Base-by-base conservation (phyloP, 2,797 vertebrate species). In the Eurystomus glaucurus region DNA sequence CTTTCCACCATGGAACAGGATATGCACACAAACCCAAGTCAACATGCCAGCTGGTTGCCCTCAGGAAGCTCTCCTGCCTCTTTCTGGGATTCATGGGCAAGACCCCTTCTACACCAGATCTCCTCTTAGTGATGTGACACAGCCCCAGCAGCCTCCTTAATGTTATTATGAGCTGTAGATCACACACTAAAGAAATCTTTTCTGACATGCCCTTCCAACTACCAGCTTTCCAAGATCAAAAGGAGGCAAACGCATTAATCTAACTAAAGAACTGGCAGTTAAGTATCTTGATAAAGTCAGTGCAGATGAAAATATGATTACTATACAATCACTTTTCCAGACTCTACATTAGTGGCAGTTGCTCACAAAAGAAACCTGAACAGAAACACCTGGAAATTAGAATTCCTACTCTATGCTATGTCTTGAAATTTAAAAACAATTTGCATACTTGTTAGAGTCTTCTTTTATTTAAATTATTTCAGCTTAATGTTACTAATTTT, bases 41-140 rank as follows among this genome's bases (percentile, higher is more conserved):
- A 78, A 7, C 0, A 0, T 14, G 21, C 6, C n/a, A 48, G 29
- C 19, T 4, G 7, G 15, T 0, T 45, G 62, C 7, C 41, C 33
- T 39, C 37, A 71, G 41, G 50, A 85, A 88, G 68, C 14, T 28
- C 5, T 35, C 25, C 3, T 41, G 17, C 21, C 28, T 68, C 58
- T 14, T 3, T 1, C 11, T 68, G 19, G 15, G 21, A 75, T 45
- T 64, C 45, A 22, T 0, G 2, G 9, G 61, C 55, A 46, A 45
- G 28, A 54, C 2, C 3, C 1, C 28, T 41, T 18, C 51, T 5
- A 21, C 0, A 8, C 29, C 51, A 92, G 37, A 26, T 52, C 21
- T 75, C 51, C 29, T 68, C 1, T 7, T 23, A 43, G 10, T 4
- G 60, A 52, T 0, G 0, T 4, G 35, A 33, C 46, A n/a, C 29